A percentile compares a stretch with the other conserved stretches of the same genome.
Evolutionary conservation across 2,113 vertebrate genomes (phyloP).

Genomic region (Zootoca vivipara): DNA sequence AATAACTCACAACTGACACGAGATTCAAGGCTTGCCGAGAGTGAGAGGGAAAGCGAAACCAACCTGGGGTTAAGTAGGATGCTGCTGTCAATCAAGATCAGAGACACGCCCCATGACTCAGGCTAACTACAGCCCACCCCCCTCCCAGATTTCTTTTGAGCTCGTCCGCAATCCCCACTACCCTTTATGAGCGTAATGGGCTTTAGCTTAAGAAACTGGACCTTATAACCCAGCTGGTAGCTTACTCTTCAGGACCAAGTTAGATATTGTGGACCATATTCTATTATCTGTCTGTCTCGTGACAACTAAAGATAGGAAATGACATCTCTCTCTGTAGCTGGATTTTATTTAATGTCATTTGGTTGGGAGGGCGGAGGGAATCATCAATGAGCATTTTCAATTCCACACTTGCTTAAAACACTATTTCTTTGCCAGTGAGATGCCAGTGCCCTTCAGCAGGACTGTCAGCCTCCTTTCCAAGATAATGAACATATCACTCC

Average conservation of each 20-base stretch:
- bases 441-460: conserved; percentile 10
- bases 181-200: too few relatives aligned
- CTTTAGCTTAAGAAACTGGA: background rate
- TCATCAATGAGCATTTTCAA: conserved; percentile 29
- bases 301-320: background rate
- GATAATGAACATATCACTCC: background rate
- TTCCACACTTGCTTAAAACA: conserved; percentile 16
- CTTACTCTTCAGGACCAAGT: background rate
- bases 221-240: background rate
- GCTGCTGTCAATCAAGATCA: too few relatives aligned
- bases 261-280: background rate
- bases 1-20: too few relatives aligned
- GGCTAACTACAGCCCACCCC: too few relatives aligned
- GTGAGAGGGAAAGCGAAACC: too few relatives aligned
- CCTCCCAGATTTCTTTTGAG: too few relatives aligned
- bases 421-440: conserved; percentile 24
- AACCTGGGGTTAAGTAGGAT: too few relatives aligned
- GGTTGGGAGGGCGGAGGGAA: background rate
- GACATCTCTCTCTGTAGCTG: conserved; percentile 12
- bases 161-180: too few relatives aligned
- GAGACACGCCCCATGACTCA: too few relatives aligned
- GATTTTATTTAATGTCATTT: background rate
- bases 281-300: background rate
- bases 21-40: too few relatives aligned
- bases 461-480: background rate